These are phyloP conservation scores for Cettia cetti DNA, from an alignment of 2,113 vertebrate species.

Conservation along the genomic window DNA sequence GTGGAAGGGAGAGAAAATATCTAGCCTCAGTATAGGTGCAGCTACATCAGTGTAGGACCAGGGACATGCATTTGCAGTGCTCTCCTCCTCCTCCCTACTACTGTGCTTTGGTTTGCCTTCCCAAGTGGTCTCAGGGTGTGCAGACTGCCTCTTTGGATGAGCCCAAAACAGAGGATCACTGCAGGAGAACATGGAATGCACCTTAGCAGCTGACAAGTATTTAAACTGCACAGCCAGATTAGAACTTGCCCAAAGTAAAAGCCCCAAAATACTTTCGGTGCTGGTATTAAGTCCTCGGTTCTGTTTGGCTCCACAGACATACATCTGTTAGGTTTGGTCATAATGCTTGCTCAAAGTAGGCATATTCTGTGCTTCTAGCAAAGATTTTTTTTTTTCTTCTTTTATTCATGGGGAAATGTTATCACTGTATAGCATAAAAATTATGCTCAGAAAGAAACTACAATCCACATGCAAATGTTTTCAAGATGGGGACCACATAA, in stretches of 20 bases:
- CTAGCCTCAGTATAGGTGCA: neutral
- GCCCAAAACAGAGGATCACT: neutral
- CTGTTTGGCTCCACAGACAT: neutral
- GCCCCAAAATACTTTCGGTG: neutral
- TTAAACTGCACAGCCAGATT: neutral
- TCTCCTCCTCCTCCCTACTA: neutral
- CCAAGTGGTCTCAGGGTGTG: accelerated
- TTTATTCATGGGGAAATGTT: neutral
- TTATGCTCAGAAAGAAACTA: neutral
- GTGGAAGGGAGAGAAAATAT: neutral
- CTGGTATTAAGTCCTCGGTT: accelerated
- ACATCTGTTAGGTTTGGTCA: neutral
- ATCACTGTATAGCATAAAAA: neutral
- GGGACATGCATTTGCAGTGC: neutral
- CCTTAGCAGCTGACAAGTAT: neutral
- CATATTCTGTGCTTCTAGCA: neutral
- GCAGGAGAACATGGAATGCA: neutral
- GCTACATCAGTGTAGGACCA: neutral
- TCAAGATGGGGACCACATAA: neutral
- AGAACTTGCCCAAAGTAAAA: neutral
- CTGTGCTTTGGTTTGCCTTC: neutral
- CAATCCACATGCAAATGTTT: neutral
- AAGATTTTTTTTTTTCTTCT: neutral
- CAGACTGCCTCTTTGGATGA: neutral
- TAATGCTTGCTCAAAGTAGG: neutral